Conservation (phyloP, 1,140 invertebrate genomes). For the Brachystomella parvula region DNA sequence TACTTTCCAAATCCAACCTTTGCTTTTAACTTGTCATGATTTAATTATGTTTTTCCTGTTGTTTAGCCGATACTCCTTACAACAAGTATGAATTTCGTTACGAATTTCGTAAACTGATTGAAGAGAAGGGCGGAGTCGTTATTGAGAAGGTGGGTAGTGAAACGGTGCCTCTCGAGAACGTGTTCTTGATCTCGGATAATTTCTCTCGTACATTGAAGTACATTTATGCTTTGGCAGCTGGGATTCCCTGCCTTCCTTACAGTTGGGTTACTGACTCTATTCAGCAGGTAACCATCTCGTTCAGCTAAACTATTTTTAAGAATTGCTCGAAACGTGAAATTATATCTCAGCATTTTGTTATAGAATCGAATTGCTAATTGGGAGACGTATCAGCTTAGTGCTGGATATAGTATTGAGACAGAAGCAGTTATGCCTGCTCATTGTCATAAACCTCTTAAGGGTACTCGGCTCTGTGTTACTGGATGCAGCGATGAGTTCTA, state of each 20-base stretch:
- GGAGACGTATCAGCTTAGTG: constrained; percentile 19
- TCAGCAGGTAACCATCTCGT: constrained; percentile 16
- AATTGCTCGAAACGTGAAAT: background rate
- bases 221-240: constrained; percentile 22
- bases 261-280: constrained; percentile 27
- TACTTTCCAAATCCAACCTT: background rate
- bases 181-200: constrained; percentile 20
- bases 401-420: constrained; percentile 31
- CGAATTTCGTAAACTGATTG: constrained; percentile 14
- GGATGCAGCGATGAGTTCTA: constrained; percentile 30
- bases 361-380: constrained; percentile 26
- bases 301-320: background rate
- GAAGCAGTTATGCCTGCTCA: constrained; percentile 25
- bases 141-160: constrained; percentile 16
- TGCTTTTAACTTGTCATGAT: background rate
- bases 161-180: background rate
- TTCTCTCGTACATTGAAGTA: constrained; percentile 21
- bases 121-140: constrained; percentile 11
- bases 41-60: constrained; percentile 7
- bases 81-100: constrained; percentile 19
- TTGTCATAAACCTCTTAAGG: constrained; percentile 30
- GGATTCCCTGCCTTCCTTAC: constrained; percentile 32
- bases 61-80: background rate
- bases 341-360: constrained; percentile 11
- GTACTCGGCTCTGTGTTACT: constrained; percentile 31